phyloP scores from a whole-genome alignment of 2,113 vertebrate species.

The Paratilapia polleni region DNA sequence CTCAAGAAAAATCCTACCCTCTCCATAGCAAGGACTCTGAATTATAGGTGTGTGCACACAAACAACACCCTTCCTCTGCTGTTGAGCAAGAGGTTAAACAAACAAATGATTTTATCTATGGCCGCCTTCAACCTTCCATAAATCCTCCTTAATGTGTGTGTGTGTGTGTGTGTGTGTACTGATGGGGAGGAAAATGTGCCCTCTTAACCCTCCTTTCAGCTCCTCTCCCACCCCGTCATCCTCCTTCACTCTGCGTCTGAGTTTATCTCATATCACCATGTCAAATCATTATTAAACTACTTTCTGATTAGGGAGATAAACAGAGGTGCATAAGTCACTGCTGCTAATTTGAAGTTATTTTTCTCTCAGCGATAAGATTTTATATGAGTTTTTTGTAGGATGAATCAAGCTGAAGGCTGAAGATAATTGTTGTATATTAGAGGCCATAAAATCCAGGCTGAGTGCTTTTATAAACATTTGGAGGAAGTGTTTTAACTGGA shows the following conservation, averaged over 20 bases:
- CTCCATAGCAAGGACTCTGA: slow-evolving; percentile 20
- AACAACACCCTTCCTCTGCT: slow-evolving; percentile 64
- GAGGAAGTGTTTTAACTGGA: slow-evolving; percentile 77
- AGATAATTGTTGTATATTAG: slow-evolving; percentile 68
- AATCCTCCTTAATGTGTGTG: slow-evolving; percentile 67
- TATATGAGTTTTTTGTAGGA: slow-evolving; percentile 31
- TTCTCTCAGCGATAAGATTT: slow-evolving; percentile 34
- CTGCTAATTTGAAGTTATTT: slow-evolving; percentile 53
- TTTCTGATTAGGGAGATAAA: slow-evolving; percentile 53
- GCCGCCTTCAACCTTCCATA: slow-evolving; percentile 64
- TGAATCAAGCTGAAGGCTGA: slow-evolving; percentile 53
- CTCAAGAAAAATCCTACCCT: slow-evolving; percentile 18
- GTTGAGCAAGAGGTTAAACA: slow-evolving; percentile 74
- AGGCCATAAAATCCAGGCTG: slow-evolving; percentile 67
- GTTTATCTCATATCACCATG: slow-evolving; percentile 56
- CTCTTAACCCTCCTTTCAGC: slow-evolving; percentile 49
- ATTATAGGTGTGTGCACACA: slow-evolving; percentile 51
- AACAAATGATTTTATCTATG: slow-evolving; percentile 76
- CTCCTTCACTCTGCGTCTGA: slow-evolving; percentile 4
- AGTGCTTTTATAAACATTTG: slow-evolving; percentile 77
- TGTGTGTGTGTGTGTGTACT: slow-evolving; percentile 34
- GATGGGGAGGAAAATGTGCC: slow-evolving; percentile 50
- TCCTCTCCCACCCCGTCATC: slow-evolving; percentile 26
- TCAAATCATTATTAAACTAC: slow-evolving; percentile 49
- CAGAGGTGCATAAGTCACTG: slow-evolving; percentile 39